Evolutionary conservation across 2,888 invertebrate genomes (phyloP), one percentile per base, ranked within the genome.

Genomic region (Mactromeris polynyma): DNA sequence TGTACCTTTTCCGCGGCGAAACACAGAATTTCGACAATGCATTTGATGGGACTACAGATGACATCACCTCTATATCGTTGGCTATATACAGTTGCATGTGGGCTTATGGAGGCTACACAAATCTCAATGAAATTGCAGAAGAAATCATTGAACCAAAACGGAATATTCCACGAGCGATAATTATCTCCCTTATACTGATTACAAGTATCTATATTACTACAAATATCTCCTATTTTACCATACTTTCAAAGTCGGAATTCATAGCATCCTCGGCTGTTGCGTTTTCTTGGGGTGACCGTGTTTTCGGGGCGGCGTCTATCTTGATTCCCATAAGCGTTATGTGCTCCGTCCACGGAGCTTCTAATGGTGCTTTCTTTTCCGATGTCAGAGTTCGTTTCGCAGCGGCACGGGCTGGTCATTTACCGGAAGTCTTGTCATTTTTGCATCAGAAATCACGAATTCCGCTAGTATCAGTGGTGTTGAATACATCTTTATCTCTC

Each of bases 61-160:
- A 90, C 26, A 81, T 91, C 1, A 85, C 90, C 6, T 85, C 82
- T 0, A 89, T 91, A 64, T 54, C 90, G 9, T 46, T 93, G 26
- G 91, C 93, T 6, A 79, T 93, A 2, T 93, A 91, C 46, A 90
- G 88, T 21, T 91, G 91, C 36, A 93, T 90, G 86, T 93, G 91
- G 91, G 91, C 93, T 17, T 93, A 91, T 42, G 86, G 85, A n/a
- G 93, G 93, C 1, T 93, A 89, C 51, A 96, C 94, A n/a, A 88
- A 81, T 38, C 79, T 92, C 1, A 92, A 92, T 64, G 90, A 92
- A 40, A 88, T 92, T 0, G 89, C 90, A 26, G 92, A 92, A 73
- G 92, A 92, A 77, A 7, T 92, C 7, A 85, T 89, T 17, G 33
- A 86, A 14, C 92, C 90, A 19, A 86, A 88, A 77, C 89, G 84